Evolutionary conservation across 2,797 vertebrate species (phyloP), one percentile per base, ranked within the genome.

Genomic region (Gastrophryne carolinensis): DNA sequence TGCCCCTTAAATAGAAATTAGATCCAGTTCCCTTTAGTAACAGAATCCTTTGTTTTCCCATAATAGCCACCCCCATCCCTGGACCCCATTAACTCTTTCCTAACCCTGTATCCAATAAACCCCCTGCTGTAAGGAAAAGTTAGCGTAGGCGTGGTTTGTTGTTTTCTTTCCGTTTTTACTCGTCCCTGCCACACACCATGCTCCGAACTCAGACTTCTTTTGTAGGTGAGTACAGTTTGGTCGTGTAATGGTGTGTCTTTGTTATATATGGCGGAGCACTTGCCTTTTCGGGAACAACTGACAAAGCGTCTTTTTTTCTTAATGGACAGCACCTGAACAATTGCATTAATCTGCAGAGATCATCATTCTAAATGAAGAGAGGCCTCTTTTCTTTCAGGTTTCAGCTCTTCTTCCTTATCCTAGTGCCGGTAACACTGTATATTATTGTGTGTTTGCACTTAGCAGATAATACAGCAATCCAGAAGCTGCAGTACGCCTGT

Each of bases 201-300:
- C n/a, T n/a, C n/a, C n/a, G 56, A 11, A 58, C 41, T 39, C 35
- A 17, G 30, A 13, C 3, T 24, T 58, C 53, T 54, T 65, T 78
- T 66, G 52, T 72, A 27, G 27, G 7, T n/a, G 23, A 24, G 23
- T 15, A 61, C 23, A 39, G 58, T 82, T 86, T 85, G 82, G 83
- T 81, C 81, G 83, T 81, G 85, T 82, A 82, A 83, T 86, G 84
- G 86, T 86, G 82, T 84, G 80, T 85, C 79, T 80, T 80, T 79
- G 82, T 82, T 80, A 34, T 75, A 79, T 80, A 62, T 78, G 81
- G 82, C 79, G 80, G 75, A 81, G 80, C 80, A 80, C 85, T 84
- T 79, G 60, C 2, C 74, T 78, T 75, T 80, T 79, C 79, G 71
- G 73, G 57, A 75, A 81, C 78, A 82, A 84, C 81, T 32, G 75